A percentile compares a stretch with the other conserved stretches of the same genome.
Conservation (phyloP, 2,113 vertebrate genomes). For the Pluvialis apricaria region DNA sequence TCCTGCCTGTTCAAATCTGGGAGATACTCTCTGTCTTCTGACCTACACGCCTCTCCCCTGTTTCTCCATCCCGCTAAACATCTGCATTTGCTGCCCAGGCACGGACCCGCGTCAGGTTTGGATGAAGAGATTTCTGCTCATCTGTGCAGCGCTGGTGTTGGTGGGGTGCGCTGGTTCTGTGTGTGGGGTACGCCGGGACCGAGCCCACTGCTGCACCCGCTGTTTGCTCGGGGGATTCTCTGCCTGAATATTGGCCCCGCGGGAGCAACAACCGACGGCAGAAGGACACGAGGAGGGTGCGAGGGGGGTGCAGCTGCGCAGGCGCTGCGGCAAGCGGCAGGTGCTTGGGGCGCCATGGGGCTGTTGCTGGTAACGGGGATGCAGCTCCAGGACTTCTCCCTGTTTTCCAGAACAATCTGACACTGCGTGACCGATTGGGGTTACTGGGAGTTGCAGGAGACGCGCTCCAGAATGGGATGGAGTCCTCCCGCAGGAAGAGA, state of each 20-base stretch:
- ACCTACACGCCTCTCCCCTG: neutral
- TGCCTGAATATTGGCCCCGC: rapidly evolving
- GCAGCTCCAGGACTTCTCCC: neutral
- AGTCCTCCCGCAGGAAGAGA: neutral
- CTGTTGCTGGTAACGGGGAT: rapidly evolving
- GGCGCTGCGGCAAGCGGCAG: rapidly evolving
- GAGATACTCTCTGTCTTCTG: neutral
- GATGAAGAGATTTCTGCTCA: rapidly evolving
- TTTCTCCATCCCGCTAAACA: rapidly evolving
- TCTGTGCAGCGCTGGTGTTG: rapidly evolving
- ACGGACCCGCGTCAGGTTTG: neutral
- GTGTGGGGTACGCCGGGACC: rapidly evolving
- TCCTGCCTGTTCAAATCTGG: neutral
- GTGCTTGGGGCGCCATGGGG: neutral
- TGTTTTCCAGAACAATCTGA: neutral
- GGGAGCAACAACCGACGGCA: neutral
- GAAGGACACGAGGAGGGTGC: neutral
- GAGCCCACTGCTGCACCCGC: rapidly evolving
- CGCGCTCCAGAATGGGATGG: neutral
- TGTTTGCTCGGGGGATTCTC: neutral
- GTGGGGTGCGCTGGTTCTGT: neutral
- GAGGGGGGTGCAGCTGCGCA: rapidly evolving
- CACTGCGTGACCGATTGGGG: rapidly evolving
- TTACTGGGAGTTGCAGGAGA: neutral
- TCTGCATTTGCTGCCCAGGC: neutral